Evolutionary conservation across 2,888 invertebrate species (phyloP).

Genomic region (Coenonympha arcania): DNA sequence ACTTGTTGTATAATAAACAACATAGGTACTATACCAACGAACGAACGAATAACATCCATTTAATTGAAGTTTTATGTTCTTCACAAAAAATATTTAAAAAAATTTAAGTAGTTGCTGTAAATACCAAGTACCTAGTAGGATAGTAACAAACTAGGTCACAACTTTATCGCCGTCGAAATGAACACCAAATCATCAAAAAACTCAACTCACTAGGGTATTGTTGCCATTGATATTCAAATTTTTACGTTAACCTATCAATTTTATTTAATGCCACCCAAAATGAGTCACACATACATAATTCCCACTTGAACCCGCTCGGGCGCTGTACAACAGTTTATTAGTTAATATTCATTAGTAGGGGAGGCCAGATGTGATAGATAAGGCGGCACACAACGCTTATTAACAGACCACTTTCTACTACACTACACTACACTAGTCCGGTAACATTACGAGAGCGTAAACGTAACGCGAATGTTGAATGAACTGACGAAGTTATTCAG

Average conservation of each 20-base stretch:
- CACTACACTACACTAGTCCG: neutral
- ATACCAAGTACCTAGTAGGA: too few species aligned
- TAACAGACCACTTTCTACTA: slow-evolving; percentile 28
- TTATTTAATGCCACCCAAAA: slow-evolving; percentile 25
- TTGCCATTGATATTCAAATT: slow-evolving; percentile 5
- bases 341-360: slow-evolving; percentile 72
- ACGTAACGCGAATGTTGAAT: slow-evolving; percentile 11
- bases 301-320: slow-evolving; percentile 43
- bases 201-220: too few species aligned
- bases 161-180: too few species aligned
- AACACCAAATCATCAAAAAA: too few species aligned
- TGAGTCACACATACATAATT: slow-evolving; percentile 53
- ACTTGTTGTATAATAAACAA: too few species aligned
- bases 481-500: neutral
- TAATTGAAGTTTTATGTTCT: too few species aligned
- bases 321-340: slow-evolving; percentile 50
- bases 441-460: slow-evolving; percentile 4
- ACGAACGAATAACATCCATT: too few species aligned
- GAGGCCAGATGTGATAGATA: slow-evolving; percentile 60
- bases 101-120: too few species aligned
- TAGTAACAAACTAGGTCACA: too few species aligned
- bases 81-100: too few species aligned
- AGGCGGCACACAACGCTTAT: slow-evolving; percentile 39
- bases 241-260: slow-evolving; percentile 10
- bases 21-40: too few species aligned